A percentile compares a stretch with the other conserved stretches of the same genome.
Evolutionary conservation across 2,113 vertebrate species (phyloP).

Genomic region (Excalfactoria chinensis): DNA sequence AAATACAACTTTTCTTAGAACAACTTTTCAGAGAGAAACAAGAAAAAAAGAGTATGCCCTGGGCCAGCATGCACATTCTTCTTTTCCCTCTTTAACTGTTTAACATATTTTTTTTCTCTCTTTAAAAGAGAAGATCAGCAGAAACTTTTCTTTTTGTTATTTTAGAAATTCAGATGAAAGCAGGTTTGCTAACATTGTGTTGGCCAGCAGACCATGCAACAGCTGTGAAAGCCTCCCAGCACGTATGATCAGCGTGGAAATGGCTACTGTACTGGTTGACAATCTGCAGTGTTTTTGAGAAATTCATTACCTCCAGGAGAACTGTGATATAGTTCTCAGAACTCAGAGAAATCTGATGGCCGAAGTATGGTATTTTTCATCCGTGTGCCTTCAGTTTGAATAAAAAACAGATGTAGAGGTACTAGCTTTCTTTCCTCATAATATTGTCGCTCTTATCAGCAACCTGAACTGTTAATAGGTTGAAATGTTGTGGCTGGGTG

Average conservation of each 20-base stretch:
- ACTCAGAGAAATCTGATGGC: neutral
- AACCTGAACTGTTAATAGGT: conserved; percentile 41
- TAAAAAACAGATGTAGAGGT: conserved; percentile 43
- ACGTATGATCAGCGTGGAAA: neutral
- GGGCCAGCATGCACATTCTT: neutral
- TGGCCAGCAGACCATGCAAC: neutral
- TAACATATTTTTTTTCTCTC: neutral
- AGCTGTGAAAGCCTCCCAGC: neutral
- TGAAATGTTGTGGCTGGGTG: conserved; percentile 10
- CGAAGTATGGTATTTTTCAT: conserved; percentile 43
- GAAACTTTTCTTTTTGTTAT: neutral
- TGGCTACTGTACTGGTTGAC: neutral
- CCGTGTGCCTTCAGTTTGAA: neutral
- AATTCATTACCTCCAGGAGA: conserved; percentile 9
- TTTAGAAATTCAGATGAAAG: neutral
- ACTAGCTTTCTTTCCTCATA: conserved; percentile 16
- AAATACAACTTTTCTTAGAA: neutral
- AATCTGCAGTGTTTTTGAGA: neutral
- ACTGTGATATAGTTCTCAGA: conserved; percentile 26
- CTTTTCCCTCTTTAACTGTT: neutral
- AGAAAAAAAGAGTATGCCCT: neutral
- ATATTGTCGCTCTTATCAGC: conserved; percentile 49
- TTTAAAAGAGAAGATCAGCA: neutral
- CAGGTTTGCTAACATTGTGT: neutral
- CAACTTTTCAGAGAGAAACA: neutral